Evolutionary conservation across 2,797 vertebrate genomes (phyloP), one percentile per base, ranked within the genome.

Genomic region (Peromyscus attwateri): DNA sequence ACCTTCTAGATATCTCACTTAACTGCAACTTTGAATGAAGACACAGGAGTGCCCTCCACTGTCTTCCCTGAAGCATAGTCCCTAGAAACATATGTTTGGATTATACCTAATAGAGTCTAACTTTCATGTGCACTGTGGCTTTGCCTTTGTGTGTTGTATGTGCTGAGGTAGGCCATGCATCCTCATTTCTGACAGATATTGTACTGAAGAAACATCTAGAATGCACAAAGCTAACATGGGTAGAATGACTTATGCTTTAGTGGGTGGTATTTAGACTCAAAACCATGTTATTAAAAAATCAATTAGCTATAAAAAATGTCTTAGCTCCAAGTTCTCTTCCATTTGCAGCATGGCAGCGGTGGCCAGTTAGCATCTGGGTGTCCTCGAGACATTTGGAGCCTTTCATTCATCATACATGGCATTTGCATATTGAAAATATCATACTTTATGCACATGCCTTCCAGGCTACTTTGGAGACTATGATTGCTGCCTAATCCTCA

Each of bases 341-440:
- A 98, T 98, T 98, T 97, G 94, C 97, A 93, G 87, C 93, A 66
- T 96, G 97, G 98, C 97, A 97, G 94, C 92, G 66, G 93, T 95
- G 98, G 85, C 96, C 98, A 97, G 97, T 97, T 96, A 98, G 98
- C 98, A 99, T 98, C 98, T 99, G 98, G 98, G 97, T 98, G 98
- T 99, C 98, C 98, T 99, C 97, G 92, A 98, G 98, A 98, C 97
- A 98, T 98, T 98, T 97, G 94, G 98, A 98, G 97, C 97, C 70
- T 98, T 99, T 98, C 98, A 98, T 99, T 98, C 98, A 98, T 99
- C 98, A 98, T 93, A 98, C 94, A 64, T 98, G 98, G 96, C 97
- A 99, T 99, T 99, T 99, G 98, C 98, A 98, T 99, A 99, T 98
- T 99, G 98, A 90, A 94, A 98, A 81, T 98, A 98, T 98, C 98